Evolutionary conservation across 2,888 invertebrate genomes (phyloP), one percentile per base, ranked within the genome.

Genomic region (Erebia epiphron): DNA sequence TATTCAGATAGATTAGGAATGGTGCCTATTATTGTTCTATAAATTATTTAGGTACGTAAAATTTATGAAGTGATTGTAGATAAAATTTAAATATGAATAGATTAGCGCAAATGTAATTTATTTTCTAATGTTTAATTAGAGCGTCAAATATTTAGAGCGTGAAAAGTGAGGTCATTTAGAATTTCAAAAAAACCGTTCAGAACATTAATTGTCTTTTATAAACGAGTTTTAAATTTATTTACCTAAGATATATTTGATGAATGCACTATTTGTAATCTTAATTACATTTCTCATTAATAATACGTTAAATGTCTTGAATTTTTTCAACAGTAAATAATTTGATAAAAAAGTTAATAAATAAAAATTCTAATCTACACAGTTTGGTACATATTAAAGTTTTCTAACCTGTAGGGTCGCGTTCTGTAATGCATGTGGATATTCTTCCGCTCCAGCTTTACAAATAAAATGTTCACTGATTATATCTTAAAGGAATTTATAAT

Each of bases 361-460:
- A 18, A 18, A 21, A 56, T 1, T 57, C 5, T 26, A 13, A 26
- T 21, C 21, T 7, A 57, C 5, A 13, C 21, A 26, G 26, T 5
- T 26, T 57, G 56, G 21, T 5, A 35, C 35, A 35, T 35, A 35
- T 7, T 35, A 54, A 70, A 61, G 57, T 71, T 65, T 76, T 78
- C 82, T 79, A 85, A 92, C 92, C 92, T 92, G 88, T 93, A 88
- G 76, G 93, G 92, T 79, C 92, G 91, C 86, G 92, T 93, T 87
- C 92, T 90, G 91, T 93, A 92, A 92, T 93, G 92, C 93, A 93
- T 93, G 90, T 91, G 87, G 86, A 87, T 83, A 84, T 87, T 87
- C 86, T 92, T 88, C 78, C 89, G 91, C 92, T 93, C 93, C 93
- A 93, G 93, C 86, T 91, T 92, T 87, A 83, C 89, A 82, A 86